These are phyloP conservation scores for Eira barbara DNA, from an alignment of 2,113 vertebrate genomes.

Conservation along the genomic window DNA sequence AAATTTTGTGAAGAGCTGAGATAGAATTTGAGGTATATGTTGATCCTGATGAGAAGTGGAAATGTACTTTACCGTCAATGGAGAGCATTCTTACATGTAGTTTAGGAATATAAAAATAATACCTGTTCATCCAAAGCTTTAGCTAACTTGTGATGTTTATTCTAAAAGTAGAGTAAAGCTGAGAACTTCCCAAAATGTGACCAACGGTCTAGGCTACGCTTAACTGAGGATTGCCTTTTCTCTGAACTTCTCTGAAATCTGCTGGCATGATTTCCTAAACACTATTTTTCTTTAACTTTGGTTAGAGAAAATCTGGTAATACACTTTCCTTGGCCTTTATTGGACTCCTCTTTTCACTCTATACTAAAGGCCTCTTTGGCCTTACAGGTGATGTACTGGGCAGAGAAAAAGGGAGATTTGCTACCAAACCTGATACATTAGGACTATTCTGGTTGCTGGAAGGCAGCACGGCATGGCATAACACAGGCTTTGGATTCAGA, in stretches of 20 bases:
- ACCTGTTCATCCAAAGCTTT: not conserved
- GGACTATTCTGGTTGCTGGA: not conserved
- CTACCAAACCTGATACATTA: not conserved
- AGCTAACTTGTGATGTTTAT: not conserved
- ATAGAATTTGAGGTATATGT: not conserved
- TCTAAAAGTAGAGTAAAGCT: not conserved
- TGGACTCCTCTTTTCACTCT: not conserved
- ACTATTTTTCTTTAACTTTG: not conserved
- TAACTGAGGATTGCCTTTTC: not conserved
- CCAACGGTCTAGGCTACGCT: not conserved
- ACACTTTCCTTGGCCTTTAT: not conserved
- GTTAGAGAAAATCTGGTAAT: not conserved
- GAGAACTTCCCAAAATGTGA: not conserved
- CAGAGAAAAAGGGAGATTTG: not conserved
- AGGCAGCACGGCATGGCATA: not conserved
- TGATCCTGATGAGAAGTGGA: not conserved
- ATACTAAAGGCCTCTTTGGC: not conserved
- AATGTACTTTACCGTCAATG: not conserved
- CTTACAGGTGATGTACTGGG: not conserved
- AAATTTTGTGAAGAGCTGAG: not conserved
- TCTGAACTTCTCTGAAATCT: not conserved
- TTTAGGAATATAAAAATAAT: not conserved
- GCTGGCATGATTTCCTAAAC: not conserved
- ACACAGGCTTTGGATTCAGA: not conserved
- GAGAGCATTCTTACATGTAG: not conserved